Base-by-base conservation (phyloP, 2,888 invertebrate species). In the Callosobruchus maculatus region DNA sequence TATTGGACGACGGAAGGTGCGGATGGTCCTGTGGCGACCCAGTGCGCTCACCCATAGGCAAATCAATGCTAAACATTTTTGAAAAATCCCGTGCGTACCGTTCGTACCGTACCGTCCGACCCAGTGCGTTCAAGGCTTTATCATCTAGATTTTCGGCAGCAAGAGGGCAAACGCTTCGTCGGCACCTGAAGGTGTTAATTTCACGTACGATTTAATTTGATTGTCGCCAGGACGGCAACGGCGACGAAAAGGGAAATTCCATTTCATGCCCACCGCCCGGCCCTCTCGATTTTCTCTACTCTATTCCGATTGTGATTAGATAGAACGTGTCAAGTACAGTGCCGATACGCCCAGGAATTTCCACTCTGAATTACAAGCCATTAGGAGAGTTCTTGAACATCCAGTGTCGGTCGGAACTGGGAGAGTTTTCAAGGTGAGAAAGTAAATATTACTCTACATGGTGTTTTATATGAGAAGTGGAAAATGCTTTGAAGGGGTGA, bases 171-270 rank as follows among this genome's bases (percentile, higher is more conserved):
- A 13, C 13, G 49, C 49, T 49, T 49, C 49, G 49, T 49, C 49
- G 13, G 49, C 13, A 75, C 74, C 74, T 67, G 69, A 71, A 78
- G 76, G 76, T 78, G 77, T 77, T 78, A 77, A 78, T 78, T 78
- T 78, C 76, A 78, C 78, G 78, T 78, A 74, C 77, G 77, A 78
- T 78, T 78, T 78, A 78, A 77, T 77, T 78, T 77, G 76, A 77
- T 75, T 75, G 77, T 73, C 73, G 73, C 9, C 49, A 49, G 49
- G 49, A 67, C 30, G 68, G 70, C 49, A 1, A 49, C 49, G 49
- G 26, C 49, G 49, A 13, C 49, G 49, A 18, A 18, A 49, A 1
- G 13, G 49, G 49, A 49, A 49, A 49, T 49, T 49, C 49, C 49
- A 18, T 49, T 49, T 49, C 49, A 18, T 49, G 13, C 49, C 49